Evolutionary conservation across 2,888 invertebrate genomes (phyloP), one percentile per base, ranked within the genome.

Genomic region (Strigamia transsilvanica): DNA sequence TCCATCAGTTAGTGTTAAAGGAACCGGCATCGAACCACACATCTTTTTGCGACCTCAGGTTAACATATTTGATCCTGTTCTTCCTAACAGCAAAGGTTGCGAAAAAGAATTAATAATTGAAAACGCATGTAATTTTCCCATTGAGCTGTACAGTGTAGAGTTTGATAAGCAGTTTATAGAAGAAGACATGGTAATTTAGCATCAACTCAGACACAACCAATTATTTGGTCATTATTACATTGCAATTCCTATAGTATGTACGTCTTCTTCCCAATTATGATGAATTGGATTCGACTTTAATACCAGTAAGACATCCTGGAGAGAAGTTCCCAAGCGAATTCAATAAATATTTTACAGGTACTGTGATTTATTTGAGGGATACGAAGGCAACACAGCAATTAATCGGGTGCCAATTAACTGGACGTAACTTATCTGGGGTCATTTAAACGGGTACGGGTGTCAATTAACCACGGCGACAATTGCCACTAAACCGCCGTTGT

Each of bases 121-220:
- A 82, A 94, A 94, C 87, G 90, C 90, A 0, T 92, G 92, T 83
- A 87, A 89, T 5, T 92, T 91, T 87, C 92, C 93, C 0, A 89
- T 93, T 23, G 93, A 93, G 87, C 89, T 93, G 79, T 92, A 91
- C 86, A 91, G 93, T 87, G 88, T 92, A 21, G 93, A 93, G 86
- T 91, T 91, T 86, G 93, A 93, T 86, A 86, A 15, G 6, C 79
- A 79, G 21, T 42, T 41, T 42, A 21, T 13, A 27, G 38, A 41
- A 18, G 79, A 79, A 21, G 79, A 79, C 18, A 34, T 15, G 88
- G 92, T 92, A 88, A 89, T 89, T 38, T 38, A 38, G 38, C 6
- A 38, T 38, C 38, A 6, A 38, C 38, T 27, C 38, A 38, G 27
- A 27, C n/a, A 27, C 27, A 38, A 38, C 10, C 6, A 38, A 38